phyloP scores from a whole-genome alignment of 2,113 vertebrate species.

The Turnix velox region DNA sequence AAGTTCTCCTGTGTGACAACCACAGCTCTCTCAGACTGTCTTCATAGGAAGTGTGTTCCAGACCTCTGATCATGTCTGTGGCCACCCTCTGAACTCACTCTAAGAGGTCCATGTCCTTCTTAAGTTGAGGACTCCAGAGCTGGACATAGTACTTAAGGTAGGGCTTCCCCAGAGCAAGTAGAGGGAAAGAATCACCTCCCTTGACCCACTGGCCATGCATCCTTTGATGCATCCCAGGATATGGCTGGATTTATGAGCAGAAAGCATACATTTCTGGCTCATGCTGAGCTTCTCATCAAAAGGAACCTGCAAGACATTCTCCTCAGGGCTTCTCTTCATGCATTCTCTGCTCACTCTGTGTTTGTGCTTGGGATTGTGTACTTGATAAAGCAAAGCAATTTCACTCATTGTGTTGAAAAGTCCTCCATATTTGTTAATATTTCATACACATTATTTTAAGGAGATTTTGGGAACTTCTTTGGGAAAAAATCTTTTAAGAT shows the following conservation, averaged over 20 bases:
- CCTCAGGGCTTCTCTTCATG: neutral
- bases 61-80: neutral
- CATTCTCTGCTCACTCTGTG: neutral
- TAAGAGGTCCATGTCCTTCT: neutral
- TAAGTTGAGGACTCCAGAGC: neutral
- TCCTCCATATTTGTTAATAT: neutral
- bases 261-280: neutral
- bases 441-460: neutral
- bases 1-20: neutral
- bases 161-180: neutral
- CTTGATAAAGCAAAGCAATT: neutral
- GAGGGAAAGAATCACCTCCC: neutral
- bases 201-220: neutral
- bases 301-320: neutral
- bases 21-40: neutral
- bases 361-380: neutral
- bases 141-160: neutral
- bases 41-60: neutral
- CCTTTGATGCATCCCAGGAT: neutral
- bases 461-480: neutral
- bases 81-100: neutral
- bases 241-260: neutral
- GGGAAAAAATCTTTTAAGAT: neutral
- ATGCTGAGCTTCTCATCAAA: neutral
- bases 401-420: neutral